phyloP scores from a whole-genome alignment of 2,113 vertebrate species.

The Uria lomvia region DNA sequence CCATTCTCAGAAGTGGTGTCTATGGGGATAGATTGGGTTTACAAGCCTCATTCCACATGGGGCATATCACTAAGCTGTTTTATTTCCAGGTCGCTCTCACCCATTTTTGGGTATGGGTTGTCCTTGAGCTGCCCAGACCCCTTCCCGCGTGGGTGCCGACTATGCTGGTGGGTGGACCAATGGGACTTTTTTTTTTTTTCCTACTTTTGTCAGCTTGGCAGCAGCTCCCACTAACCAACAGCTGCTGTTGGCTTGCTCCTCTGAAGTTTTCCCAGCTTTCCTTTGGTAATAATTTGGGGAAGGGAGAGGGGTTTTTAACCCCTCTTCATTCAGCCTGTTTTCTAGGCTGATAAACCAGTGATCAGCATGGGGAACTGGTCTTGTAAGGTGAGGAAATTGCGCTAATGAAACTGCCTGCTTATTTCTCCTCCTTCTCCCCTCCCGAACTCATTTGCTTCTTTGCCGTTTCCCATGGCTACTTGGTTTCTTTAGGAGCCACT shows the following conservation, averaged over 20 bases:
- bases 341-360: not conserved
- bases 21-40: not conserved
- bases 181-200: no score
- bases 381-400: not conserved
- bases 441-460: not conserved
- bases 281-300: not conserved
- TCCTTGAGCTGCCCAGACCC: not conserved
- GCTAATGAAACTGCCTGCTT: not conserved
- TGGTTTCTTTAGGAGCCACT: not conserved
- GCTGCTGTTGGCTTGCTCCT: not conserved
- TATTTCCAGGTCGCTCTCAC: not conserved
- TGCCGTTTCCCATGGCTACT: fast-evolving
- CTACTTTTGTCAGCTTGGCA: not conserved
- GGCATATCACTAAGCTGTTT: not conserved
- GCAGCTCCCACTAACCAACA: not conserved
- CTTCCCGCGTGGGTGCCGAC: not conserved
- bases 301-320: not conserved
- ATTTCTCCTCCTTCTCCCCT: not conserved
- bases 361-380: fast-evolving
- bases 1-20: not conserved
- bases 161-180: not conserved
- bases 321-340: not conserved
- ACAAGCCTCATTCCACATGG: not conserved
- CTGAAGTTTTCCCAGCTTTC: not conserved
- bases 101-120: not conserved